Percentiles rank a stretch among this genome's conserved stretches.
These are phyloP conservation scores for Chamaea fasciata DNA, from an alignment of 2,113 vertebrate species.

Conservation along the genomic window DNA sequence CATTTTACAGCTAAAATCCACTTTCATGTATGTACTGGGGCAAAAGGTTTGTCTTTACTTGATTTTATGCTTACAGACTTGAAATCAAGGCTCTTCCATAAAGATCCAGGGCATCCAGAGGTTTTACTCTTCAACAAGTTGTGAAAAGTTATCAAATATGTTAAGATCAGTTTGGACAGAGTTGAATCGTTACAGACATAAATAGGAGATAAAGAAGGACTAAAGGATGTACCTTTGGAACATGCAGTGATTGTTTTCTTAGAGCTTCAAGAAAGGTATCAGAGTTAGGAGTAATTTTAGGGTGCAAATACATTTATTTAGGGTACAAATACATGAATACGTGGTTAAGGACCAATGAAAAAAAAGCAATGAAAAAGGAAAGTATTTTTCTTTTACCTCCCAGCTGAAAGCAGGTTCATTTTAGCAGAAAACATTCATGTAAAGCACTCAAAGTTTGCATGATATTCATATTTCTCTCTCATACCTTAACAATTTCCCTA, in stretches of 20 bases:
- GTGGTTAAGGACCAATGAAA: background rate
- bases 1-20: background rate
- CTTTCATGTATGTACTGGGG: fast-evolving
- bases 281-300: background rate
- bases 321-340: background rate
- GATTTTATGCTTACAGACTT: background rate
- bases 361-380: background rate
- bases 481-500: background rate
- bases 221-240: background rate
- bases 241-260: background rate
- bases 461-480: background rate
- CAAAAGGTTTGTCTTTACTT: background rate
- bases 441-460: background rate
- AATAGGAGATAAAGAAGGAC: background rate
- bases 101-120: background rate
- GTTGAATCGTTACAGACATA: background rate
- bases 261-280: background rate
- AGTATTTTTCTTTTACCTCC: background rate
- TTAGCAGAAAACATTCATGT: background rate
- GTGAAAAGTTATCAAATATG: background rate
- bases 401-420: background rate
- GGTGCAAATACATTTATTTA: background rate
- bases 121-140: background rate
- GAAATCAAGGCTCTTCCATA: background rate
- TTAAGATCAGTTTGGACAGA: background rate